These are phyloP conservation scores for Musca domestica DNA, from an alignment of 1,140 invertebrate species.

Conservation along the genomic window DNA sequence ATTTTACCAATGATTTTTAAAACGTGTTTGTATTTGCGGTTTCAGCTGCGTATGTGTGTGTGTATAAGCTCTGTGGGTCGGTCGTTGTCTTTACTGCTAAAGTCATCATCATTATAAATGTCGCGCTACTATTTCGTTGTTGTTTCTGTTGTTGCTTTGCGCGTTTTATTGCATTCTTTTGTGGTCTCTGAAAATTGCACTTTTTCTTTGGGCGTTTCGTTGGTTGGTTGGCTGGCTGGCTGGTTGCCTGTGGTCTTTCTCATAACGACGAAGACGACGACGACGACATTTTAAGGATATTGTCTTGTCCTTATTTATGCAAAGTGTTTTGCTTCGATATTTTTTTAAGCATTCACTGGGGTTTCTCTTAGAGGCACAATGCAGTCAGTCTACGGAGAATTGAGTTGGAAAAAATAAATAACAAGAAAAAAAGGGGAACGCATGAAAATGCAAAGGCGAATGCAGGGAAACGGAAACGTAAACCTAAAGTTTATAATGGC, in stretches of 20 bases:
- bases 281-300: conserved; percentile 14
- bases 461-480: conserved; percentile 5
- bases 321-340: conserved; percentile 18
- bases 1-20: no score
- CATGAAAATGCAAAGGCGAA: no score
- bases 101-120: no score
- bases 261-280: neutral
- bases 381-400: no score
- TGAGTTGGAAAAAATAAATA: no score
- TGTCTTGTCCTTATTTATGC: conserved; percentile 18
- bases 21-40: no score
- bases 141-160: conserved; percentile 2
- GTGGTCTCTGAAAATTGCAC: conserved; percentile 8
- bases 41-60: no score
- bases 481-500: conserved; percentile 11
- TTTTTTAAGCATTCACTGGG: neutral
- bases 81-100: no score
- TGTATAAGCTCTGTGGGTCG: no score
- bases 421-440: no score
- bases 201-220: neutral
- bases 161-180: conserved; percentile 6
- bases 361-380: neutral
- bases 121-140: neutral
- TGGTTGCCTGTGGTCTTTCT: no score
- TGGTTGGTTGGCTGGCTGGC: neutral